phyloP scores from a whole-genome alignment of 2,113 vertebrate genomes.

The Microcebus griseorufus region DNA sequence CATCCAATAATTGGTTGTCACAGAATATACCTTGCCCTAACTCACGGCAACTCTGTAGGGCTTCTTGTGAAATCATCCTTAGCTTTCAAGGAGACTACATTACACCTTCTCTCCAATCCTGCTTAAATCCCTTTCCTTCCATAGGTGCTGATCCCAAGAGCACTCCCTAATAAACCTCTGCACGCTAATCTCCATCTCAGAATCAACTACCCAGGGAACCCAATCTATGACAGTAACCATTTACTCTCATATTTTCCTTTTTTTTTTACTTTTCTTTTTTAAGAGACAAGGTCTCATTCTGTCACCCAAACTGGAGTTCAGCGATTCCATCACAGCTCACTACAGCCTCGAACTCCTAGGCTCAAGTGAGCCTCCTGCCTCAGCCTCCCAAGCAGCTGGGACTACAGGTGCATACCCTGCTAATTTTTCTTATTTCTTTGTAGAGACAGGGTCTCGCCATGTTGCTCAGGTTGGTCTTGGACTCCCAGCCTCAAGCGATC shows the following conservation, averaged over 20 bases:
- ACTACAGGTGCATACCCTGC: too few relatives aligned
- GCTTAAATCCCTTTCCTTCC: neutral
- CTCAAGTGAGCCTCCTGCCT: too few relatives aligned
- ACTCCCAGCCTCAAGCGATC: too few relatives aligned
- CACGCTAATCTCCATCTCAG: neutral
- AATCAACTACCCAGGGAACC: neutral
- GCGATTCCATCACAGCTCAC: too few relatives aligned
- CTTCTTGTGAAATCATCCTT: neutral
- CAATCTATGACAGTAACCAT: neutral
- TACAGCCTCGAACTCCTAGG: too few relatives aligned
- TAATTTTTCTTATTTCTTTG: too few relatives aligned
- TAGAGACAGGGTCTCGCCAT: too few relatives aligned
- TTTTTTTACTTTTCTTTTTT: too few relatives aligned
- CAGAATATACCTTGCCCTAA: neutral
- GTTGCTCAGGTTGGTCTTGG: too few relatives aligned
- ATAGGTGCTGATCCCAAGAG: neutral
- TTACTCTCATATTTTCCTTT: neutral
- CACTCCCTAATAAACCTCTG: neutral
- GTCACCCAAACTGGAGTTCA: too few relatives aligned
- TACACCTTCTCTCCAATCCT: neutral
- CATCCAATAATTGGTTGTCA: neutral
- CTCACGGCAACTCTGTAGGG: neutral
- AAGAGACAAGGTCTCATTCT: too few relatives aligned
- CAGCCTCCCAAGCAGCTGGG: too few relatives aligned
- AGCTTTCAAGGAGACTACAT: neutral